Base-by-base conservation (phyloP, 2,888 invertebrate species). In the Meiosimyza platycephala region DNA sequence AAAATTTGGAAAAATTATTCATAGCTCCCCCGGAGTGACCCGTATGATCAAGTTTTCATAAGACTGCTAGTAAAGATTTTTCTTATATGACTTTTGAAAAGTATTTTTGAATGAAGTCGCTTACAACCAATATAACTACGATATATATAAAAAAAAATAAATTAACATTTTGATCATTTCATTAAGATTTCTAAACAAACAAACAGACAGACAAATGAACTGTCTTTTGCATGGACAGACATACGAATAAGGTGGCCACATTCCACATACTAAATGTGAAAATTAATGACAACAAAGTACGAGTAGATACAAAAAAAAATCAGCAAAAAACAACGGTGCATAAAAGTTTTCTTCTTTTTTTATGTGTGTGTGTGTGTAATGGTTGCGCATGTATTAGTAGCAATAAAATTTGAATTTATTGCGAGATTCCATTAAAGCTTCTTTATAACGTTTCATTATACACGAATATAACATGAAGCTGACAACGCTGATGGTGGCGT, bases 401-500 rank as follows among this genome's bases (percentile, higher is more conserved):
- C 78, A 82, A 85, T 85, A 85, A 85, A 85, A 82, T 79, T 79
- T 79, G 80, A 85, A 85, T 85, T 85, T 85, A 85, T 85, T 85
- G 83, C 85, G 80, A 82, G 84, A 84, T 83, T 85, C 85, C 85
- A 85, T 85, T 85, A 85, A 85, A 84, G 81, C 80, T 82, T 80
- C 83, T 82, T 82, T 79, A 77, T 81, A 80, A 80, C 82, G 80
- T 76, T 57, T 72, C 72, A 66, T 65, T 13, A 16, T 40, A 71
- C 51, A 70, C 52, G 60, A 67, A 66, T 70, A 72, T 54, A 72
- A 65, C 50, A 63, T n/a, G 67, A 52, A n/a, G 16, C 15, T 15
- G 54, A 47, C 18, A 51, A 33, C 15, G 50, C 57, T 62, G 50
- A 47, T 52, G 67, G 59, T 69, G 16, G 47, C 55, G 71, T 18